A percentile compares a stretch with the other conserved stretches of the same genome.
phyloP scores from a whole-genome alignment of 1,140 invertebrate genomes.

The Drosophila ironensis region DNA sequence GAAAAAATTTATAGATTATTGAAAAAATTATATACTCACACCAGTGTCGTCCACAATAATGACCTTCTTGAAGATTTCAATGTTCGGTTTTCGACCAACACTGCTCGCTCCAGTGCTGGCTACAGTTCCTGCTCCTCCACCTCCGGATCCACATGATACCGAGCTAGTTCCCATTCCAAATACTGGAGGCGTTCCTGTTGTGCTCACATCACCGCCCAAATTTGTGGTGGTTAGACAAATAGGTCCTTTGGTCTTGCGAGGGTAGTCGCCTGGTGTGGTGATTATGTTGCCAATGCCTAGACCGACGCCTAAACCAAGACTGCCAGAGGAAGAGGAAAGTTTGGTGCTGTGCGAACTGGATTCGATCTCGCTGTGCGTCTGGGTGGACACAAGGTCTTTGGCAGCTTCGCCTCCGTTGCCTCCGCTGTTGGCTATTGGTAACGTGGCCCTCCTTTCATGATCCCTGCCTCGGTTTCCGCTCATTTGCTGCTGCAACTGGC shows the following conservation, averaged over 20 bases:
- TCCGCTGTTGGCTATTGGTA: slow-evolving; percentile 65
- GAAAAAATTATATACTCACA: too few species aligned
- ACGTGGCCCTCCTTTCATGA: slow-evolving; percentile 66
- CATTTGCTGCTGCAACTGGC: slow-evolving; percentile 21
- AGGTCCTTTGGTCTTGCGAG: slow-evolving; percentile 75
- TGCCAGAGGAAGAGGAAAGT: slow-evolving; percentile 71
- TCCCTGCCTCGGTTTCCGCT: slow-evolving; percentile 35
- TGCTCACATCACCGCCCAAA: slow-evolving; percentile 1
- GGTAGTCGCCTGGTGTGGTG: slow-evolving; percentile 76
- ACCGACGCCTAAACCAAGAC: slow-evolving; percentile 57
- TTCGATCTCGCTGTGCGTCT: slow-evolving; percentile 38
- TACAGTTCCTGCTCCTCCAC: not conserved
- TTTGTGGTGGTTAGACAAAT: slow-evolving; percentile 60
- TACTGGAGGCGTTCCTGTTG: not conserved
- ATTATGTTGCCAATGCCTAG: slow-evolving; percentile 67
- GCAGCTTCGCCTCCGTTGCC: not conserved
- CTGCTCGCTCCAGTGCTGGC: not conserved
- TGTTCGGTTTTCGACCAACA: slow-evolving; percentile 69
- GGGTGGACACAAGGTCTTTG: slow-evolving; percentile 27
- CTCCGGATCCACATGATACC: too few species aligned
- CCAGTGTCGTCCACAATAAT: slow-evolving; percentile 84
- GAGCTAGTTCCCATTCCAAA: too few species aligned
- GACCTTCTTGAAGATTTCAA: slow-evolving; percentile 84
- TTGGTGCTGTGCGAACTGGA: slow-evolving; percentile 63
- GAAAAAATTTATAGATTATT: too few species aligned